phyloP scores from a whole-genome alignment of 1,140 invertebrate genomes.

The Heterodera schachtii region DNA sequence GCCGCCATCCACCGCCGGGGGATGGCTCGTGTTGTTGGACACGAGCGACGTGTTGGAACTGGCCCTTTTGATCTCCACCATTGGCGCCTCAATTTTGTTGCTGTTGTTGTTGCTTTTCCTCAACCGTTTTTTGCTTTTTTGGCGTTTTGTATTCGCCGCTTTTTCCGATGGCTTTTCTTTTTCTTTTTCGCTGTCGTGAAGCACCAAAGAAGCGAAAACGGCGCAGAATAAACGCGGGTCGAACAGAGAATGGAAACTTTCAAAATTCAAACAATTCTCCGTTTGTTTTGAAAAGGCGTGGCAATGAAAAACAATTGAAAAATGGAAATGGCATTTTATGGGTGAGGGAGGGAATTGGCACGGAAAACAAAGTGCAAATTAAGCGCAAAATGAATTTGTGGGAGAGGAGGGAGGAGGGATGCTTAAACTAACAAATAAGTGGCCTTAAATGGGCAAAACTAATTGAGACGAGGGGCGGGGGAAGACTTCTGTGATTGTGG shows the following conservation, averaged over 20 bases:
- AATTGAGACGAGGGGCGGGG: too few relatives aligned
- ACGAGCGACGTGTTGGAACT: constrained; percentile 20
- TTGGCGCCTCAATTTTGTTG: not conserved
- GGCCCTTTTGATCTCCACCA: constrained; percentile 30
- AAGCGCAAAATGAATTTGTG: too few relatives aligned
- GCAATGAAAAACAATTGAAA: not conserved
- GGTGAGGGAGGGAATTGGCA: too few relatives aligned
- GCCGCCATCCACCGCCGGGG: constrained; percentile 3
- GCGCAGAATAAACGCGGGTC: not conserved
- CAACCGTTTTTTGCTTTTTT: not conserved
- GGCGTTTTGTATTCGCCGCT: too few relatives aligned
- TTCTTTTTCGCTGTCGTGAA: not conserved
- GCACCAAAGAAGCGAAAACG: constrained; percentile 2
- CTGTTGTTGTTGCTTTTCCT: not conserved
- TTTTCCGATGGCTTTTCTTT: not conserved
- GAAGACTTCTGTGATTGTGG: too few relatives aligned
- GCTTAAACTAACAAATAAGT: too few relatives aligned
- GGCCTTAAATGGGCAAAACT: too few relatives aligned
- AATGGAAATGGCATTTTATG: not conserved
- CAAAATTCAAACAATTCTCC: too few relatives aligned
- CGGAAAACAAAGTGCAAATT: too few relatives aligned
- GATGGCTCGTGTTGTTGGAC: constrained; percentile 1
- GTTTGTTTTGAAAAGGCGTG: too few relatives aligned
- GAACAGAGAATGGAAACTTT: not conserved
- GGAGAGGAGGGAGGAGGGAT: not conserved